Base-by-base conservation (phyloP, 2,113 vertebrate species). In the Otis tarda region DNA sequence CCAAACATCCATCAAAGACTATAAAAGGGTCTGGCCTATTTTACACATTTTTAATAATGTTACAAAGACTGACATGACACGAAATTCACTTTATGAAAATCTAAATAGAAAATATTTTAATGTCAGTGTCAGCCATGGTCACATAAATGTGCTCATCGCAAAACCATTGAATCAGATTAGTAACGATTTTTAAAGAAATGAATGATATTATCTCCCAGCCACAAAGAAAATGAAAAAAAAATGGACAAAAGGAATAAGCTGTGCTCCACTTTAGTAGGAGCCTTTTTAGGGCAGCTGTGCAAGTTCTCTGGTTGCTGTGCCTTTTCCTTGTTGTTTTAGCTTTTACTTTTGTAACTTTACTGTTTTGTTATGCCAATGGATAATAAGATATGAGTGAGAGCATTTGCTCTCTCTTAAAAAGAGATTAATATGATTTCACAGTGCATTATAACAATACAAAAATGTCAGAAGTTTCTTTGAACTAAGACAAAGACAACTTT, bases 401-500 rank as follows among this genome's bases (percentile, higher is more conserved):
- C 7, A 87, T 77, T 93, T 89, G 9, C 12, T 75, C 15, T 67
- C 19, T 80, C 77, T 81, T 37, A 59, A 47, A 87, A 83, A 45
- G 41, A 92, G 30, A 89, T 77, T 89, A 86, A 65, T 69, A 68
- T 60, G 33, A 85, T 92, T 92, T 81, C 70, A 73, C 16, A 67
- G 14, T 60, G 41, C 19, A 43, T 37, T 75, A 27, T 50, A 94
- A 86, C 87, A 14, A 45, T 69, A 81, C 1, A 23, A 6, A 87
- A 77, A 89, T 83, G 9, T 78, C 56, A 67, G 14, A 94, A 94
- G 11, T 71, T 90, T 52, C 50, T 95, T 93, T 92, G n/a, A 90
- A 91, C 77, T 86, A 87, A 95, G 60, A 68, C 60, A 88, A 95
- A 49, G 37, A 70, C 95, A 96, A 91, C 31, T 89, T 96, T 84